Evolutionary conservation across 1,140 invertebrate species (phyloP).

Genomic region (Sycophaga agraensis): DNA sequence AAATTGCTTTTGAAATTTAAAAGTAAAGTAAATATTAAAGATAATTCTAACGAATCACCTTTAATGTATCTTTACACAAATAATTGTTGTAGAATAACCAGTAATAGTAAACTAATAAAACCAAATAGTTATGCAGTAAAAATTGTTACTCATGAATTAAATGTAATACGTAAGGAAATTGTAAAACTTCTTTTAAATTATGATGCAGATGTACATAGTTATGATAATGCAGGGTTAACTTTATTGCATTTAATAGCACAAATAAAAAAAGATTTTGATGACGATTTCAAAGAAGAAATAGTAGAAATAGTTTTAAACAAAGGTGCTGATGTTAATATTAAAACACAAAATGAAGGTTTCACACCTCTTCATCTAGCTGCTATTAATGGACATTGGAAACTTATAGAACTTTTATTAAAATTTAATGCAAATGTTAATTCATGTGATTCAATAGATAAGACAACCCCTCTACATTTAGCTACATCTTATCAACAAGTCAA

Average conservation of each 20-base stretch:
- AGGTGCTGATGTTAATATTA: constrained; percentile 7
- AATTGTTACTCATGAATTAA: neutral
- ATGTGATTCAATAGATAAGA: neutral
- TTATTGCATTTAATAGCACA: constrained; percentile 13
- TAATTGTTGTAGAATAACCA: neutral
- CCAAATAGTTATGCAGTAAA: neutral
- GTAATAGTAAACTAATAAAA: neutral
- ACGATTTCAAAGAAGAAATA: constrained; percentile 13
- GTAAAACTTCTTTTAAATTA: constrained; percentile 13
- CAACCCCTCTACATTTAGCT: constrained; percentile 18
- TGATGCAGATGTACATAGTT: neutral
- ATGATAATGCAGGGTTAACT: neutral
- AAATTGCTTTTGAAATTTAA: constrained; percentile 11
- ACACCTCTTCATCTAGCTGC: constrained; percentile 16
- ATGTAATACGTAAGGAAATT: constrained; percentile 9
- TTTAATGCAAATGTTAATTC: constrained; percentile 15
- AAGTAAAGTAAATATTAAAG: constrained; percentile 15
- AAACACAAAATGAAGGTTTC: neutral
- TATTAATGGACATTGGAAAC: constrained; percentile 9
- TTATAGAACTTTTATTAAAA: constrained; percentile 11
- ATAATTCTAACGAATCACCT: constrained; percentile 6
- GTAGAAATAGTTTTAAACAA: constrained; percentile 6
- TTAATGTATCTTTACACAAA: constrained; percentile 12
- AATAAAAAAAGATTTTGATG: neutral
- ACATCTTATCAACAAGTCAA: constrained; percentile 7